phyloP scores from a whole-genome alignment of 2,113 vertebrate species.

The Globicephala melas region DNA sequence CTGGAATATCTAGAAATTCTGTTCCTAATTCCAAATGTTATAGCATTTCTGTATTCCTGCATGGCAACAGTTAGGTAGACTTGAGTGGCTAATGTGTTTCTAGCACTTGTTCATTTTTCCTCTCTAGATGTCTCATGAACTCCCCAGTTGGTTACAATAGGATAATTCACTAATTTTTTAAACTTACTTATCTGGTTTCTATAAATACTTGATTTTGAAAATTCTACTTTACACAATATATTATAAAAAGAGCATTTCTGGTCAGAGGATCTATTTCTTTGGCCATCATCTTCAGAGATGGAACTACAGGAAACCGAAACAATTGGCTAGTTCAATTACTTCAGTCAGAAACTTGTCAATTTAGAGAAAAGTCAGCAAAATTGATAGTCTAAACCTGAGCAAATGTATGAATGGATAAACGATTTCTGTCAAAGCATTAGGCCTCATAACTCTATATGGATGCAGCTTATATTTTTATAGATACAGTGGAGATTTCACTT shows the following conservation, averaged over 20 bases:
- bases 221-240: neutral
- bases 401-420: neutral
- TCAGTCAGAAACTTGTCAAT: neutral
- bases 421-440: neutral
- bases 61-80: neutral
- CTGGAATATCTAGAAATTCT: neutral
- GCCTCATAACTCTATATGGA: neutral
- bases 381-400: neutral
- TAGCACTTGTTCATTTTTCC: neutral
- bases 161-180: neutral
- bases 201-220: neutral
- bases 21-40: neutral
- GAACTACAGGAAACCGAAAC: neutral
- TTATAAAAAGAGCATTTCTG: neutral
- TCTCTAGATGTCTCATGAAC: neutral
- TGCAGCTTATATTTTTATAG: neutral
- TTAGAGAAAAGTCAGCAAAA: constrained; percentile 23
- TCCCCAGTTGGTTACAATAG: neutral
- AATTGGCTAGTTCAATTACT: neutral
- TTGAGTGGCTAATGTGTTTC: neutral
- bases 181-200: neutral
- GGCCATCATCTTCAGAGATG: neutral
- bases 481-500: neutral
- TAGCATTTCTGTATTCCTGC: neutral
- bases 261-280: neutral